phyloP scores from a whole-genome alignment of 2,888 invertebrate genomes.

The Acrobasis repandana region DNA sequence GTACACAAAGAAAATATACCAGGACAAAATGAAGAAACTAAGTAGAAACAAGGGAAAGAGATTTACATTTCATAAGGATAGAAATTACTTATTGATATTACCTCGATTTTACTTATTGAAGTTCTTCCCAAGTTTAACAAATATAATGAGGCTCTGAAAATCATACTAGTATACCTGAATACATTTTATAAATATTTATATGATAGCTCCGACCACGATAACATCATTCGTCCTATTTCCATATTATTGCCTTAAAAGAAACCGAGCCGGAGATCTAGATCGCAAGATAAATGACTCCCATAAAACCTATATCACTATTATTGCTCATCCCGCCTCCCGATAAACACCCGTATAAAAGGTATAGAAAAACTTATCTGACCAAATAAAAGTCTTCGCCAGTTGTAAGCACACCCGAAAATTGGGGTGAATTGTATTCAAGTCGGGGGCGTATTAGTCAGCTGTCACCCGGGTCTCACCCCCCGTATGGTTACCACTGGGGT shows the following conservation, averaged over 20 bases:
- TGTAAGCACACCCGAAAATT: slow-evolving; percentile 24
- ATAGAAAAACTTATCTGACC: slow-evolving; percentile 24
- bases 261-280: neutral
- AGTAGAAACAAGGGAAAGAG: too few relatives aligned
- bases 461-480: slow-evolving; percentile 34
- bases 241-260: neutral
- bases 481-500: slow-evolving; percentile 14
- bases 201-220: neutral
- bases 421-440: slow-evolving; percentile 27
- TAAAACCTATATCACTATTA: slow-evolving; percentile 17
- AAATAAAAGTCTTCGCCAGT: slow-evolving; percentile 23
- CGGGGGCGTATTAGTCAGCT: slow-evolving; percentile 34
- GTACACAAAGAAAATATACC: too few relatives aligned
- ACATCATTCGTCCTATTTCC: neutral
- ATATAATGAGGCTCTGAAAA: neutral
- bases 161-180: neutral
- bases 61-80: too few relatives aligned
- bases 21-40: too few relatives aligned
- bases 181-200: neutral
- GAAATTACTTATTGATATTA: too few relatives aligned
- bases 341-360: slow-evolving; percentile 16
- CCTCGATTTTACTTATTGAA: too few relatives aligned
- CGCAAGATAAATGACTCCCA: slow-evolving; percentile 11
- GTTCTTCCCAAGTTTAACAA: too few relatives aligned
- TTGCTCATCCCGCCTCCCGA: slow-evolving; percentile 3